A percentile compares a stretch with the other conserved stretches of the same genome.
Evolutionary conservation across 2,113 vertebrate species (phyloP).

Genomic region (Pangasianodon gigas): DNA sequence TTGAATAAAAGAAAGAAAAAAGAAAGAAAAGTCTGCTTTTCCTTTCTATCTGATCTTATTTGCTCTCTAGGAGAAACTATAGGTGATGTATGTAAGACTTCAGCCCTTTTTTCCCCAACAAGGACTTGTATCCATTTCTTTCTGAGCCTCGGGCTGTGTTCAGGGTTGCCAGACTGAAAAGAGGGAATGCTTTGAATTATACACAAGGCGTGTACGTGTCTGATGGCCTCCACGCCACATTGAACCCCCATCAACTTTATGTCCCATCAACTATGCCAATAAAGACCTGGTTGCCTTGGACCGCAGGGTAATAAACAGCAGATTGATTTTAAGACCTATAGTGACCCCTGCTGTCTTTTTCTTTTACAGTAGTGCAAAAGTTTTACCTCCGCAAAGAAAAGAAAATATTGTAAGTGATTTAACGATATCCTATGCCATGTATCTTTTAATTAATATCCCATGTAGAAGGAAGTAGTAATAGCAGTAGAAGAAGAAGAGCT

Average conservation of each 20-base stretch:
- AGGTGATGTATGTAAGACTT: not conserved
- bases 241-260: slow-evolving; percentile 33
- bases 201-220: not conserved
- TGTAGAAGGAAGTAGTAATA: not conserved
- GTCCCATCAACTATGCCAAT: slow-evolving; percentile 25
- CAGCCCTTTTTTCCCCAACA: not conserved
- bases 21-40: not conserved
- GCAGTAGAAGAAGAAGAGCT: not conserved
- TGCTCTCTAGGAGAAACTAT: not conserved
- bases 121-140: not conserved
- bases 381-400: not conserved
- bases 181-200: slow-evolving; percentile 3
- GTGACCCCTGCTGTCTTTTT: slow-evolving; percentile 3
- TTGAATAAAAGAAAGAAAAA: not conserved
- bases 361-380: not conserved
- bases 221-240: slow-evolving; percentile 28
- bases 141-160: slow-evolving; percentile 11
- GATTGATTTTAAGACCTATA: not conserved
- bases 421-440: not conserved
- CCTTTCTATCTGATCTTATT: slow-evolving; percentile 8
- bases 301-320: slow-evolving; percentile 10
- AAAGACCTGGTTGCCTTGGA: slow-evolving; percentile 12
- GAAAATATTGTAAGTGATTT: not conserved
- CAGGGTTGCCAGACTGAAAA: slow-evolving; percentile 14
- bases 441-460: not conserved